Base-by-base conservation (phyloP, 2,888 invertebrate genomes). In the Polyommatus iphigenia region DNA sequence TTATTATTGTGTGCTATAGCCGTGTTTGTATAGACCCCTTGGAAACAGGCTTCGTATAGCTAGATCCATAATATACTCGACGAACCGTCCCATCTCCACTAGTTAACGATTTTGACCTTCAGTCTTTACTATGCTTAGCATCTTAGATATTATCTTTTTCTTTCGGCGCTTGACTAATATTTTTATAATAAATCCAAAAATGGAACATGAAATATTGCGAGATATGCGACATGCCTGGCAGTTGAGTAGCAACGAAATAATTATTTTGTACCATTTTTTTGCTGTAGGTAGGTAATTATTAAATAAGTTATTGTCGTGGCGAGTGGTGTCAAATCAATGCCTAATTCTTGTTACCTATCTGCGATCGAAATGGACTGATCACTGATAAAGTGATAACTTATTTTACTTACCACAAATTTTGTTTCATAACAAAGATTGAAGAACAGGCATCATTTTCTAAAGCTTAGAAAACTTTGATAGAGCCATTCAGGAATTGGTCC, bases 1-100 rank as follows among this genome's bases (percentile, higher is more conserved):
- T 85, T 85, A 85, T 85, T 87, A 83, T 85, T 84, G 82, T 83
- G 79, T 80, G 80, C 84, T 83, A 85, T 86, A 84, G 79, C 67
- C 67, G 80, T 81, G 81, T 83, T 83, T 82, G 84, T 81, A 84
- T 84, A 83, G 83, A 83, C 83, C 85, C 86, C 85, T 81, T 83
- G 83, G 83, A 82, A 81, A 83, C 81, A 82, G 80, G 79, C 79
- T 80, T 80, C 79, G 79, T 76, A 80, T 80, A 81, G 78, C 79
- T 80, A 80, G 80, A 79, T 79, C 78, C 78, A 79, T 81, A 81
- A 79, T 81, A 81, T 81, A 81, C 80, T 81, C 80, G 79, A 81
- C 79, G 79, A 62, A 62, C 77, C 71, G 78, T 78, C 79, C 57
- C 77, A 72, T 78, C 76, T 78, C 72, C 75, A 78, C 18, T 77